Conservation (phyloP, 2,888 invertebrate genomes). For the Erebia epiphron region DNA sequence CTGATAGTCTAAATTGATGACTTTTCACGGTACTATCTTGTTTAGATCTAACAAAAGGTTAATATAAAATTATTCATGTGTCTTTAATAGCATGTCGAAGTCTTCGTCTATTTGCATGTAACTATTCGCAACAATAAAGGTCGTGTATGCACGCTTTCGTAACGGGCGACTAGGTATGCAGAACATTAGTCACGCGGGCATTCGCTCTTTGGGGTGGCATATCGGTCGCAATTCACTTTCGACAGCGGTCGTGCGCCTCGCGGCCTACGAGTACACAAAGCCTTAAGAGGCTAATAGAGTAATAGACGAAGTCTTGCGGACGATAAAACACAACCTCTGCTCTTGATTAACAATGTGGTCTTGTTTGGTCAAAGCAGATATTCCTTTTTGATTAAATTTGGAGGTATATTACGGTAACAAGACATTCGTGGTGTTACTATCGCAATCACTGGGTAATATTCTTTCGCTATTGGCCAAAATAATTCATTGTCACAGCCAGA, state of each 20-base stretch:
- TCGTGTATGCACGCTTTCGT: slow-evolving; percentile 50
- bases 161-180: slow-evolving; percentile 59
- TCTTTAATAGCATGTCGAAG: slow-evolving; percentile 16
- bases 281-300: slow-evolving; percentile 47
- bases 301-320: background rate
- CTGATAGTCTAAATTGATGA: background rate
- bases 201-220: slow-evolving; percentile 42
- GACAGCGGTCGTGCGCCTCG: slow-evolving; percentile 70
- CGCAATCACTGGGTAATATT: no score
- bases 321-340: background rate
- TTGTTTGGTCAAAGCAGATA: slow-evolving; percentile 1
- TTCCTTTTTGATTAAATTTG: background rate
- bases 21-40: slow-evolving; percentile 8
- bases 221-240: slow-evolving; percentile 69
- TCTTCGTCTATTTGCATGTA: slow-evolving; percentile 24
- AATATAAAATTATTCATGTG: slow-evolving; percentile 19
- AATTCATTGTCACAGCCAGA: no score
- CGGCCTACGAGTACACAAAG: slow-evolving; percentile 67
- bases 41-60: slow-evolving; percentile 5
- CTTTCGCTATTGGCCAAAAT: no score
- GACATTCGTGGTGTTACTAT: no score
- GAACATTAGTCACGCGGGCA: slow-evolving; percentile 64
- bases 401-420: no score
- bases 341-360: background rate
- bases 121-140: slow-evolving; percentile 22